A percentile compares a stretch with the other conserved stretches of the same genome.
Conservation (phyloP, 2,888 invertebrate species). For the Mythimna vitellina region DNA sequence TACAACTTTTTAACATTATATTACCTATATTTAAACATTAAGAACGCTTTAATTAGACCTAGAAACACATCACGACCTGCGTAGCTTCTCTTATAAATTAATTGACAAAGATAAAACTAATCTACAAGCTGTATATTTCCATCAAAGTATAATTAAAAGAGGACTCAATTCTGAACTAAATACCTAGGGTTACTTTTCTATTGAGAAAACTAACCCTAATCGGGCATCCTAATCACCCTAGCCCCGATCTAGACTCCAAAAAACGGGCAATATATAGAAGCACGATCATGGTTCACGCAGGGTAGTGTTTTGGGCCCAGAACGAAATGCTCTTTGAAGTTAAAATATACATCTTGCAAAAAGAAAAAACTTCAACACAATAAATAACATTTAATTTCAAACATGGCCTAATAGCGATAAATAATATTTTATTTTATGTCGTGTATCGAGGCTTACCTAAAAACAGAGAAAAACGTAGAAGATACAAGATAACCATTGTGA, state of each 20-base stretch:
- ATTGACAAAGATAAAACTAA: slow-evolving; percentile 54
- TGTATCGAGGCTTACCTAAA: slow-evolving; percentile 26
- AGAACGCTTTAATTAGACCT: slow-evolving; percentile 66
- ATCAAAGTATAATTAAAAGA: background rate
- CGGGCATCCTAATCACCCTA: background rate
- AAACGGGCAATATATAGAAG: slow-evolving; percentile 8
- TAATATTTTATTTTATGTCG: slow-evolving; percentile 41
- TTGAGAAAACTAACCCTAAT: background rate
- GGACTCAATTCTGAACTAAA: slow-evolving; percentile 12
- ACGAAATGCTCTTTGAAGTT: background rate
- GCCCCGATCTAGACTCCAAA: slow-evolving; percentile 23
- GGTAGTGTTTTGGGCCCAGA: slow-evolving; percentile 17
- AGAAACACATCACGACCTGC: slow-evolving; percentile 65
- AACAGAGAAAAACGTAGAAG: slow-evolving; percentile 4
- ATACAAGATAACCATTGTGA: slow-evolving; percentile 5
- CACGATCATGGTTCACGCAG: background rate
- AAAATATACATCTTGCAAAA: slow-evolving; percentile 47
- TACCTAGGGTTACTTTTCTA: too few species aligned
- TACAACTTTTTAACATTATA: slow-evolving; percentile 70
- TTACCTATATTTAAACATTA: slow-evolving; percentile 74
- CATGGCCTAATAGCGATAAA: slow-evolving; percentile 44
- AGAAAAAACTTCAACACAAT: slow-evolving; percentile 52
- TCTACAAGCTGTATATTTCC: slow-evolving; percentile 48
- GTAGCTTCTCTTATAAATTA: slow-evolving; percentile 65
- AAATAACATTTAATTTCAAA: slow-evolving; percentile 56